Base-by-base conservation (phyloP, 2,888 invertebrate genomes). In the Metopia argyrocephala region DNA sequence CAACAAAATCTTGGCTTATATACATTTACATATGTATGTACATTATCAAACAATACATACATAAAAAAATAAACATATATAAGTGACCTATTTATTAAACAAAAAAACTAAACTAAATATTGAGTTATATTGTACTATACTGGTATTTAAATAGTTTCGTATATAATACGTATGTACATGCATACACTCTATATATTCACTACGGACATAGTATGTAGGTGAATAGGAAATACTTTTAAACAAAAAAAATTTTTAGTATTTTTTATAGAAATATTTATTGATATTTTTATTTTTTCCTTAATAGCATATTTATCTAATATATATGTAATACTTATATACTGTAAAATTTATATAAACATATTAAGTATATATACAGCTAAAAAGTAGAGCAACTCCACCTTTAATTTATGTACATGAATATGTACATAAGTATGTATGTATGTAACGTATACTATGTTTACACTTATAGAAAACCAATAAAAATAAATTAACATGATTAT, bases 81-180 rank as follows among this genome's bases (percentile, higher is more conserved):
- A 56, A n/a, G 9, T 78, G 78, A 73, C 78, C 78, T 78, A 78
- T 78, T 21, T 78, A 66, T 50, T 7, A n/a, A n/a, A n/a, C n/a
- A n/a, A n/a, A n/a, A n/a, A n/a, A 38, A 38, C 12, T 38, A 38
- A 38, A 38, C 38, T 38, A 9, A 38, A 38, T 38, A 38, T 38
- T 3, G 38, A 12, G 15, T 38, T 31, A 12, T 31, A 12, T 3
- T 38, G 15, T 38, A 38, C n/a, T n/a, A n/a, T n/a, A n/a, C n/a
- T n/a, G n/a, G n/a, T n/a, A n/a, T n/a, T n/a, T n/a, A n/a, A n/a
- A n/a, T n/a, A n/a, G n/a, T n/a, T n/a, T n/a, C n/a, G n/a, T 38
- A 38, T 12, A 38, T 38, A 38, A 9, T 12, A 50, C 50, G 50
- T 9, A 28, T 21, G 23, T 18, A 54, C 2, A 59, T 5, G 20